Evolutionary conservation across 2,888 invertebrate species (phyloP).

Genomic region (Tenthredo scrophulariae): DNA sequence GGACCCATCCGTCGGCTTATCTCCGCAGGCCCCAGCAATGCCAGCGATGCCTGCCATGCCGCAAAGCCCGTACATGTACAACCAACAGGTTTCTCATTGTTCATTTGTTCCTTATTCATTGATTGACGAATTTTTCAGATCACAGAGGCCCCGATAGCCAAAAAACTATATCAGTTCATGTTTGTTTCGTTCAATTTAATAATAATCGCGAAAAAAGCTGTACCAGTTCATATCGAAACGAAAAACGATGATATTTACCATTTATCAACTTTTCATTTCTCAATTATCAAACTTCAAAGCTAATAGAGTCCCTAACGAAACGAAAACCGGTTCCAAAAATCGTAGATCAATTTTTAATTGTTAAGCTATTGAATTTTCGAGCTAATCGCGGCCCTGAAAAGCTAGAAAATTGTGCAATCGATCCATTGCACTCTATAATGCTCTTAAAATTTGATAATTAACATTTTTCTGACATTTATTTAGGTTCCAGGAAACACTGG

Average conservation of each 20-base stretch:
- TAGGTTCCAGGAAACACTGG: constrained; percentile 71
- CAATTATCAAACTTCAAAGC: background rate
- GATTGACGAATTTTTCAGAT: background rate
- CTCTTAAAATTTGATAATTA: background rate
- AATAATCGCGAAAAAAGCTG: background rate
- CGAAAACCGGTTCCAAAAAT: too few species aligned
- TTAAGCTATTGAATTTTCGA: too few species aligned
- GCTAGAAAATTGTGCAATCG: background rate
- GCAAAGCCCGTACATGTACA: constrained; percentile 71
- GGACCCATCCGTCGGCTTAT: constrained; percentile 72
- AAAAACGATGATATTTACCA: background rate
- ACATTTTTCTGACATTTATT: background rate
- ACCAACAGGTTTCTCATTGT: constrained; percentile 69
- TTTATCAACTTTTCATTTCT: background rate
- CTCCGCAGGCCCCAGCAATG: constrained; percentile 58
- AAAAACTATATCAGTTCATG: background rate
- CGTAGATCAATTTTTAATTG: too few species aligned
- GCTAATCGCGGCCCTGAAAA: background rate
- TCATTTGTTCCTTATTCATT: background rate
- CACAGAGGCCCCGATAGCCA: too few species aligned
- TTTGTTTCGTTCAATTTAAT: background rate
- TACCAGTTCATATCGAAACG: too few species aligned
- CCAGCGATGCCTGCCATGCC: constrained; percentile 64
- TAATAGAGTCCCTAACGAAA: too few species aligned
- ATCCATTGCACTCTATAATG: background rate